phyloP scores from a whole-genome alignment of 2,888 invertebrate genomes.

The Hofmannophila pseudospretella region DNA sequence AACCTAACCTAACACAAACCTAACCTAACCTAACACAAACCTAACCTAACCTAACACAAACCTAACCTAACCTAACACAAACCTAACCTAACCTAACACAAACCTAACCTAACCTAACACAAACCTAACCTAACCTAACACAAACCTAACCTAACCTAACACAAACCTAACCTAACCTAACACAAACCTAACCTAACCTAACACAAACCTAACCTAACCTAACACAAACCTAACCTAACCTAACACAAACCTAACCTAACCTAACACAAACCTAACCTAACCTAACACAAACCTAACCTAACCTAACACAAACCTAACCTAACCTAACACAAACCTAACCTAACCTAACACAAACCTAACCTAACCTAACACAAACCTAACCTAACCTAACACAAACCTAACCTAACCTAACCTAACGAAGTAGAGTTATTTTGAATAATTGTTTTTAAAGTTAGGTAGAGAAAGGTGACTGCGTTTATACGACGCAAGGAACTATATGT shows the following conservation, averaged over 20 bases:
- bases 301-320: neutral
- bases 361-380: neutral
- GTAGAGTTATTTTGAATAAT: no score
- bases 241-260: no score
- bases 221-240: neutral
- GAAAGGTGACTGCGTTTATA: no score
- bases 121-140: conserved; percentile 4
- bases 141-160: conserved; percentile 1
- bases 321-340: neutral
- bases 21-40: no score
- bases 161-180: neutral
- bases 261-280: no score
- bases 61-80: neutral
- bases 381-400: neutral
- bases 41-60: no score
- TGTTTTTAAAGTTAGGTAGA: no score
- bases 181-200: conserved; percentile 1
- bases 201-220: neutral
- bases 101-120: neutral
- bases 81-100: neutral
- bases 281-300: neutral
- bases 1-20: no score
- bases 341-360: neutral
- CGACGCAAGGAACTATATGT: no score
- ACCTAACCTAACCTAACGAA: neutral